These are phyloP conservation scores for Naso thynnoides DNA, from an alignment of 2,797 vertebrate genomes.

Conservation along the genomic window DNA sequence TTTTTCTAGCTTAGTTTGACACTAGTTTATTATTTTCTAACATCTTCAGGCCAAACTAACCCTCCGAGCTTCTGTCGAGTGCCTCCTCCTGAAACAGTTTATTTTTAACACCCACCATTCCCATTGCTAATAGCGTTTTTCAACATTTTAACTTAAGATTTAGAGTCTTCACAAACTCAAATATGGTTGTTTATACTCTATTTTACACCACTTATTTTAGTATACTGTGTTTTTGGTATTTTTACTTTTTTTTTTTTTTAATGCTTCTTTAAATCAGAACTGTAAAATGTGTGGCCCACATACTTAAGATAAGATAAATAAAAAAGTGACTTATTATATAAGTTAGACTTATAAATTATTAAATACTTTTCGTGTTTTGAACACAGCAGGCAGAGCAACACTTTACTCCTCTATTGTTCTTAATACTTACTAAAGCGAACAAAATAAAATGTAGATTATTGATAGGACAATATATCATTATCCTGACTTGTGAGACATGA, in stretches of 20 bases:
- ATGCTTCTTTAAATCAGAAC: background rate
- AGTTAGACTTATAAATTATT: no score
- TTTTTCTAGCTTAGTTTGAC: background rate
- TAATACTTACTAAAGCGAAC: no score
- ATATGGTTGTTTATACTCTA: slow-evolving; percentile 2
- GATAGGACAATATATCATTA: no score
- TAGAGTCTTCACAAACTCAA: background rate
- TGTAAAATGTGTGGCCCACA: no score
- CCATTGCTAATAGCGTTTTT: background rate
- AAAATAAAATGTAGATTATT: no score
- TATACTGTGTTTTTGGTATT: slow-evolving; percentile 10
- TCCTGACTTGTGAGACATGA: no score
- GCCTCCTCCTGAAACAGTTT: background rate
- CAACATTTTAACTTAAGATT: background rate
- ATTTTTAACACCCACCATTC: background rate
- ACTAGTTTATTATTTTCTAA: background rate
- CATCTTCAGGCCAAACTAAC: background rate
- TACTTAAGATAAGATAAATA: no score
- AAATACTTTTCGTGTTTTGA: no score
- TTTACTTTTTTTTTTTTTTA: slow-evolving; percentile 12
- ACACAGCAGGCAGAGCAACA: background rate
- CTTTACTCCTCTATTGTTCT: no score
- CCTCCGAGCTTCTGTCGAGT: background rate
- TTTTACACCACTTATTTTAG: background rate
- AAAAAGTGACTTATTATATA: no score